Percentiles rank a stretch among this genome's conserved stretches.
Evolutionary conservation across 1,140 invertebrate genomes (phyloP).

Genomic region (Dinoponera quadriceps): DNA sequence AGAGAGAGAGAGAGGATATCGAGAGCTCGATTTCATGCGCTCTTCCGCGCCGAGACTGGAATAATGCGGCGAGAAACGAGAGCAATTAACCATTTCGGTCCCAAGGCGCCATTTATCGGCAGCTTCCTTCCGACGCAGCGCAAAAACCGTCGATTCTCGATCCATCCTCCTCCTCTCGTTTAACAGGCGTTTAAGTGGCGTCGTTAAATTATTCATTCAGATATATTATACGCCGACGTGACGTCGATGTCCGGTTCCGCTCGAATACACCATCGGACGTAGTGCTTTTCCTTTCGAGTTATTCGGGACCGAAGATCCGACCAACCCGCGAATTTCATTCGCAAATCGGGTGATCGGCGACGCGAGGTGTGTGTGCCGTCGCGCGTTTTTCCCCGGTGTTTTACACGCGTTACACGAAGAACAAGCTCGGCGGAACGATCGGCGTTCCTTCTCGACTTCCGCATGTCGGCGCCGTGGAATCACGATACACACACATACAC

Average conservation of each 20-base stretch:
- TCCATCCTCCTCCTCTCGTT: background rate
- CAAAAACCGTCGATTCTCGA: no score
- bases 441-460: background rate
- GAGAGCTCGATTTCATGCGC: constrained; percentile 4
- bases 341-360: background rate
- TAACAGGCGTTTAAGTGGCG: background rate
- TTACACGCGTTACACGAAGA: background rate
- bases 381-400: constrained; percentile 1
- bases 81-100: constrained; percentile 36
- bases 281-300: background rate
- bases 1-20: background rate
- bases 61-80: constrained; percentile 40
- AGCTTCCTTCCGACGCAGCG: background rate
- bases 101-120: background rate
- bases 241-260: background rate
- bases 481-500: background rate
- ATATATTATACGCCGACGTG: background rate
- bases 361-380: no score
- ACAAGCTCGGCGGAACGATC: background rate
- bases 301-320: background rate
- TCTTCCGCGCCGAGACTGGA: constrained; percentile 5
- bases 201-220: constrained; percentile 16
- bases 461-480: background rate
- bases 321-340: background rate
- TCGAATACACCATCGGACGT: background rate